Percentiles rank a stretch among this genome's conserved stretches.
Conservation (phyloP, 2,113 vertebrate species). For the Lepisosteus oculatus region DNA sequence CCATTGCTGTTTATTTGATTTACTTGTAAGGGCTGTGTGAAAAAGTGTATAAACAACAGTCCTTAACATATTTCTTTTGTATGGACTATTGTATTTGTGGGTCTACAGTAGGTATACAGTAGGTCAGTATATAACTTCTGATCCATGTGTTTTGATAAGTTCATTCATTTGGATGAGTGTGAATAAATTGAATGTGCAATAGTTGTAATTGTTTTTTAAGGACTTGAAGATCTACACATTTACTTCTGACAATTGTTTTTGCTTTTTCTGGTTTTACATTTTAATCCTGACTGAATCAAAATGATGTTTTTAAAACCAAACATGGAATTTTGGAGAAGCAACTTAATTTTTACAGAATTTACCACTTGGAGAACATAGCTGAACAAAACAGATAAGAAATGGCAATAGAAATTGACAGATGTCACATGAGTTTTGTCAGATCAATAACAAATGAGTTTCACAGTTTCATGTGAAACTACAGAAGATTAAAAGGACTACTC, state of each 20-base stretch:
- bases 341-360: too few relatives aligned
- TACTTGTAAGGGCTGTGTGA: constrained; percentile 11
- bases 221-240: neutral
- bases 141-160: constrained; percentile 9
- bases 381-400: too few relatives aligned
- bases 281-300: too few relatives aligned
- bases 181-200: constrained; percentile 12
- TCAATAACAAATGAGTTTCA: too few relatives aligned
- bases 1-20: constrained; percentile 14
- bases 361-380: too few relatives aligned
- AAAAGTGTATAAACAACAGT: neutral
- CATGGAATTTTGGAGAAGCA: too few relatives aligned
- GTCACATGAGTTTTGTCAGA: too few relatives aligned
- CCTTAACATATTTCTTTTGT: constrained; percentile 17
- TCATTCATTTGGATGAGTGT: neutral
- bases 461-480: too few relatives aligned
- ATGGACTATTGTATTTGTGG: constrained; percentile 25
- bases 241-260: neutral
- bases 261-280: too few relatives aligned
- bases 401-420: too few relatives aligned
- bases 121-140: constrained; percentile 16
- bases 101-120: constrained; percentile 18
- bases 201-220: neutral
- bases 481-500: too few relatives aligned
- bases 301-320: too few relatives aligned